A percentile compares a stretch with the other conserved stretches of the same genome.
These are phyloP conservation scores for Plecturocebus donacophilus DNA, from an alignment of 2,113 vertebrate genomes.

Conservation along the genomic window DNA sequence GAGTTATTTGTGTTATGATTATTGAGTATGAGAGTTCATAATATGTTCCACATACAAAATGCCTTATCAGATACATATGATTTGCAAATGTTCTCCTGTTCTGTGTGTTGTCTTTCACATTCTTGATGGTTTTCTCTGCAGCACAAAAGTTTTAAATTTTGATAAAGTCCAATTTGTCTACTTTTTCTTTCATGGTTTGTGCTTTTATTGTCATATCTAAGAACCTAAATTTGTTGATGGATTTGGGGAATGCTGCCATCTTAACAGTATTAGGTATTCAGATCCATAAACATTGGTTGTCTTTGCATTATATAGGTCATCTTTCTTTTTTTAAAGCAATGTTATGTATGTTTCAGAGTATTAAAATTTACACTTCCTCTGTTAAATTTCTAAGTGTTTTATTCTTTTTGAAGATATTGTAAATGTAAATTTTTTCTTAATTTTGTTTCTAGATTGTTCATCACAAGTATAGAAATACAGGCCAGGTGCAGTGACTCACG, in stretches of 20 bases:
- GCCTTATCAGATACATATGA: neutral
- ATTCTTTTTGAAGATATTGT: neutral
- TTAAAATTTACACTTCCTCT: neutral
- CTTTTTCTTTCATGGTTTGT: neutral
- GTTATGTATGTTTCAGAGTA: neutral
- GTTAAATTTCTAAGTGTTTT: neutral
- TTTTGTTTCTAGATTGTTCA: neutral
- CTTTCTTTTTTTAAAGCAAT: constrained; percentile 17
- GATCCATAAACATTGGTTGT: neutral
- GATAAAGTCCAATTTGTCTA: neutral
- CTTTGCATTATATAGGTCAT: neutral
- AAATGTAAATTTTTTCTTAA: neutral
- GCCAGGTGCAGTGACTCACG: no score
- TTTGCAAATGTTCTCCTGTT: neutral
- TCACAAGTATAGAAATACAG: neutral
- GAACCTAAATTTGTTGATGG: neutral
- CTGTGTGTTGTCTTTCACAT: neutral
- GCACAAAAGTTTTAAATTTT: neutral
- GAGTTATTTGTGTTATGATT: neutral
- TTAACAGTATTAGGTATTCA: neutral
- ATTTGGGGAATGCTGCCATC: neutral
- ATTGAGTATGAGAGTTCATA: neutral
- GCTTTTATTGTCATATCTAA: neutral
- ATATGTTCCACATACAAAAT: neutral
- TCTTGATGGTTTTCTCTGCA: neutral